Percentiles rank a stretch among this genome's conserved stretches.
These are phyloP conservation scores for Diorhabda carinulata DNA, from an alignment of 1,140 invertebrate genomes.

Conservation along the genomic window DNA sequence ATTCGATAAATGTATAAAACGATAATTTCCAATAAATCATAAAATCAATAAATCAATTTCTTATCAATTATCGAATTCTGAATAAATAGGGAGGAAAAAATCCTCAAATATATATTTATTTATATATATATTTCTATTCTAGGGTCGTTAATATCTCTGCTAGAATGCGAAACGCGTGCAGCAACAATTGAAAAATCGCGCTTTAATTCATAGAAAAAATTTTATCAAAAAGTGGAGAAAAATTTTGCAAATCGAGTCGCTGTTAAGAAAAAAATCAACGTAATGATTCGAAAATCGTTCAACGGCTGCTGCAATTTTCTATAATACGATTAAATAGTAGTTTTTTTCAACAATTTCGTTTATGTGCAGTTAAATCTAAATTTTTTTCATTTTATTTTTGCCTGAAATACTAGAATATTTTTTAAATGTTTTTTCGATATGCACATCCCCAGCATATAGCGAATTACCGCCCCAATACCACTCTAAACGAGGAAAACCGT, in stretches of 20 bases:
- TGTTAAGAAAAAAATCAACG: no score
- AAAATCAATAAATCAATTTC: neutral
- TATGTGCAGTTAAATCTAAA: neutral
- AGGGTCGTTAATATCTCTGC: slow-evolving; percentile 1
- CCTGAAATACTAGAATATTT: neutral
- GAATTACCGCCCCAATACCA: no score
- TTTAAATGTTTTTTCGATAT: no score
- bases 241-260: no score
- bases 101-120: neutral
- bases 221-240: no score
- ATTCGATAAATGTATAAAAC: slow-evolving; percentile 1
- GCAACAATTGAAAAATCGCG: no score
- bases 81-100: neutral
- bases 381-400: neutral
- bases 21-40: neutral
- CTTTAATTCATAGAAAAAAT: no score
- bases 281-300: neutral
- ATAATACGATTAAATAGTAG: no score
- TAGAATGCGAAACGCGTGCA: neutral
- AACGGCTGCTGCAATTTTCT: neutral
- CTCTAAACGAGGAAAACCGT: no score
- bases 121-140: neutral
- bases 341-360: neutral
- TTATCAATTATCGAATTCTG: neutral
- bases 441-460: no score